Evolutionary conservation across 2,113 vertebrate genomes (phyloP).

Genomic region (Rhabdornis inornatus): DNA sequence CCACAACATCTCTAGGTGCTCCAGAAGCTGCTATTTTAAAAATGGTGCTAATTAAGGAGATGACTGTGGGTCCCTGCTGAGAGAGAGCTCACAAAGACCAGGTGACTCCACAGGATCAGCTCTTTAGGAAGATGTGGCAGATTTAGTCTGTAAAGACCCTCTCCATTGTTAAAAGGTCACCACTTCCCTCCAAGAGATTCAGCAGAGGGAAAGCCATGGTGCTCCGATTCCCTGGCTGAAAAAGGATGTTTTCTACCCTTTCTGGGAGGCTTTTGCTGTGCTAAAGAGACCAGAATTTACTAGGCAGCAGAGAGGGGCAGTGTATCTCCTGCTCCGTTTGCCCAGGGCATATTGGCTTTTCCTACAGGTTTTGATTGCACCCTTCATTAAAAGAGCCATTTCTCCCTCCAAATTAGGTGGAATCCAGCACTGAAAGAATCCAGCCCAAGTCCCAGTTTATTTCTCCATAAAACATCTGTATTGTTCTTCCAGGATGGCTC

Average conservation of each 20-base stretch:
- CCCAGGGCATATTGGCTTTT: constrained; percentile 57
- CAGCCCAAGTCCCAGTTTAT: constrained; percentile 59
- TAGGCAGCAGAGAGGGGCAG: not conserved
- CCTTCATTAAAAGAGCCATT: constrained; percentile 58
- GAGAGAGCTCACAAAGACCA: not conserved
- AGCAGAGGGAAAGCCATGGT: accelerated
- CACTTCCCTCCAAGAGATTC: not conserved
- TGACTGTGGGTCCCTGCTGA: not conserved
- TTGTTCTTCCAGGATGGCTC: constrained; percentile 68
- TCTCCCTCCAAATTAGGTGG: constrained; percentile 62
- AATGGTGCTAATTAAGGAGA: not conserved
- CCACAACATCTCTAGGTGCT: not conserved
- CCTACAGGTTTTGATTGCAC: constrained; percentile 32
- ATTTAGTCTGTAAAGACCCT: not conserved
- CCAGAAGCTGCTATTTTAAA: not conserved
- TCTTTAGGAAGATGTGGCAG: not conserved
- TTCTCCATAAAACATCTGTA: constrained; percentile 70
- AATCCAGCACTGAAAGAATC: constrained; percentile 61
- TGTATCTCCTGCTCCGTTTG: not conserved
- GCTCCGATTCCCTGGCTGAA: not conserved
- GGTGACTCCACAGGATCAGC: not conserved
- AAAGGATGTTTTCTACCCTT: not conserved
- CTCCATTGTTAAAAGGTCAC: not conserved
- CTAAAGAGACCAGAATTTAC: not conserved
- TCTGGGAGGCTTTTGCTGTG: not conserved